phyloP scores from a whole-genome alignment of 2,113 vertebrate species.

The human (Homo sapiens) region DNA sequence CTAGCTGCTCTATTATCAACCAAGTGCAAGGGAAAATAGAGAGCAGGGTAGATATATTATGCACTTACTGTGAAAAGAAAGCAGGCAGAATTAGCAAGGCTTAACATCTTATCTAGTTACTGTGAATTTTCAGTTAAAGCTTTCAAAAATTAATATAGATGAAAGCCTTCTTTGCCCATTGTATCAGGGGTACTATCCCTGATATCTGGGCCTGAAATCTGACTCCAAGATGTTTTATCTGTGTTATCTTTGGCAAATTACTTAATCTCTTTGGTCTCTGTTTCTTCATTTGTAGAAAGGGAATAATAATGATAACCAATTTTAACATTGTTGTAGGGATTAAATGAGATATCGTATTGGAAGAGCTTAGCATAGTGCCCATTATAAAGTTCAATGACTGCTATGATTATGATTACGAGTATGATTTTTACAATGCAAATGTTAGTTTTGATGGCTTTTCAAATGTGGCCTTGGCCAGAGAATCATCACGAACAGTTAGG shows the following conservation, averaged over 20 bases:
- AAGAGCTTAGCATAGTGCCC: neutral
- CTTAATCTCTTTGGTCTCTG: neutral
- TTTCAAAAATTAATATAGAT: neutral
- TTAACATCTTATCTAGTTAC: neutral
- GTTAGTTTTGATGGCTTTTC: neutral
- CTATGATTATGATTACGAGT: neutral
- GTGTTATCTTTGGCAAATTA: neutral
- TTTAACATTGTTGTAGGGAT: neutral
- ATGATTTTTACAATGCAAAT: neutral
- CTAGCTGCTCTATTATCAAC: slow-evolving; percentile 66
- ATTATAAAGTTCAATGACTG: neutral
- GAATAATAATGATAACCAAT: neutral
- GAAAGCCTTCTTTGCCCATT: neutral
- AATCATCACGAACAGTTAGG: neutral
- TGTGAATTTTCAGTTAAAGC: slow-evolving; percentile 10
- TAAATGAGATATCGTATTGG: neutral
- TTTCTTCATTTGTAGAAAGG: neutral
- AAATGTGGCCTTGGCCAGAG: neutral
- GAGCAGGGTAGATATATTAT: slow-evolving; percentile 45
- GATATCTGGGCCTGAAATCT: neutral
- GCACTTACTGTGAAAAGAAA: slow-evolving; percentile 28
- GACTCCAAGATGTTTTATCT: neutral
- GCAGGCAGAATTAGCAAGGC: slow-evolving; percentile 31
- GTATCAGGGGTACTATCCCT: neutral
- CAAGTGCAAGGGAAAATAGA: slow-evolving; percentile 72